Evolutionary conservation across 1,140 invertebrate species (phyloP), one percentile per base, ranked within the genome.

Genomic region (Calosoma granatense): DNA sequence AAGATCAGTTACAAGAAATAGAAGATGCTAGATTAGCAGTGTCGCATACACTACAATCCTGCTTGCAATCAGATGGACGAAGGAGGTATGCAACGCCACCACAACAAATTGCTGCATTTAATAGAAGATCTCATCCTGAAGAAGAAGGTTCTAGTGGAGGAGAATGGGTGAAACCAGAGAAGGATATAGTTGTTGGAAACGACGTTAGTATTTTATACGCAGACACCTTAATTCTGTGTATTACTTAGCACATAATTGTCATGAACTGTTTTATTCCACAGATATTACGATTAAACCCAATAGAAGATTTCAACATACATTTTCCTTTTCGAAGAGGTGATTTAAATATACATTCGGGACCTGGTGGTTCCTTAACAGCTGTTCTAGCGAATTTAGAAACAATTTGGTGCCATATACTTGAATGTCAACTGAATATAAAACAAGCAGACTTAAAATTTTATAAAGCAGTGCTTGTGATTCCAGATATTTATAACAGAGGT

Each of bases 271-370:
- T 30, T 30, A 6, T 53, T 23, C 66, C 64, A 17, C 56, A 82
- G 79, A 74, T 89, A 26, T 71, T 96, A 2, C 81, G 84, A 63
- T 72, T 92, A 21, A 79, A 86, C 67, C 86, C 91, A 1, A 75
- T 78, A 1, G 77, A 82, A 47, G 74, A 83, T 55, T 96, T 87
- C 66, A 91, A 92, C 67, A 77, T 96, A 55, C 88, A 93, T 69
- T 96, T 95, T 75, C 94, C 94, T 11, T 88, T 92, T 59, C 80
- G 79, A 65, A 76, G 91, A 64, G 92, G 92, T 1, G 88, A 90
- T 62, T 79, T 97, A 11, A 94, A 97, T 74, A 64, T 95, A 4
- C 92, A 95, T 71, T 67, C 72, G 21, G 85, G 84, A 41, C 79
- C 89, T 23, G 91, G 92, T 2, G 93, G 92, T 3, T 93, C 91